These are phyloP conservation scores for Drosophila lacertosa DNA, from an alignment of 1,140 invertebrate genomes.

Conservation along the genomic window DNA sequence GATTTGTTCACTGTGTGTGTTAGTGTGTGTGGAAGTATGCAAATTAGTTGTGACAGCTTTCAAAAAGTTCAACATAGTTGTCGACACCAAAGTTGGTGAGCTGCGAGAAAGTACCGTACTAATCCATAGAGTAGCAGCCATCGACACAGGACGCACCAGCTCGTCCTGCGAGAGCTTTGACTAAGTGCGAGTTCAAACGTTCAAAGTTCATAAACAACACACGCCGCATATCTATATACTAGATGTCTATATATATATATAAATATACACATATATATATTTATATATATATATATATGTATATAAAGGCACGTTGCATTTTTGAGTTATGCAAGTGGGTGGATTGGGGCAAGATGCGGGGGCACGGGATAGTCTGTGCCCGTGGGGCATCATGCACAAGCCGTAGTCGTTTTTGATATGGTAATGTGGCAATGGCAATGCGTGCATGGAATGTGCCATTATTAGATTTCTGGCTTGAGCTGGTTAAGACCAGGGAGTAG, in stretches of 20 bases:
- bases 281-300: not conserved
- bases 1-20: conserved; percentile 8
- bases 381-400: conserved; percentile 40
- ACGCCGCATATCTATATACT: not conserved
- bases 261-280: not conserved
- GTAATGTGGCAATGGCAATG: conserved; percentile 78
- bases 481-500: not conserved
- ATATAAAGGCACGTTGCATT: conserved; percentile 30
- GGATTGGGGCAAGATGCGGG: not conserved
- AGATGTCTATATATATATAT: not conserved
- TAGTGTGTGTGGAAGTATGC: conserved; percentile 45
- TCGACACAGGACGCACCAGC: conserved; percentile 28
- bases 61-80: conserved; percentile 77
- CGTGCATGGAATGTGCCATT: conserved; percentile 75
- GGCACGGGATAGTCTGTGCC: conserved; percentile 10
- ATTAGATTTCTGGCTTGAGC: conserved; percentile 59
- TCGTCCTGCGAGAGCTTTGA: conserved; percentile 23
- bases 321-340: conserved; percentile 39
- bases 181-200: conserved; percentile 40
- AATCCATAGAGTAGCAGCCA: conserved; percentile 46
- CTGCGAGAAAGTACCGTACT: conserved; percentile 7
- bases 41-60: conserved; percentile 82
- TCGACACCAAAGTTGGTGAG: conserved; percentile 41
- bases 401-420: conserved; percentile 70
- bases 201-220: conserved; percentile 70